These are phyloP conservation scores for Patella pellucida DNA, from an alignment of 2,888 invertebrate genomes.

Conservation along the genomic window DNA sequence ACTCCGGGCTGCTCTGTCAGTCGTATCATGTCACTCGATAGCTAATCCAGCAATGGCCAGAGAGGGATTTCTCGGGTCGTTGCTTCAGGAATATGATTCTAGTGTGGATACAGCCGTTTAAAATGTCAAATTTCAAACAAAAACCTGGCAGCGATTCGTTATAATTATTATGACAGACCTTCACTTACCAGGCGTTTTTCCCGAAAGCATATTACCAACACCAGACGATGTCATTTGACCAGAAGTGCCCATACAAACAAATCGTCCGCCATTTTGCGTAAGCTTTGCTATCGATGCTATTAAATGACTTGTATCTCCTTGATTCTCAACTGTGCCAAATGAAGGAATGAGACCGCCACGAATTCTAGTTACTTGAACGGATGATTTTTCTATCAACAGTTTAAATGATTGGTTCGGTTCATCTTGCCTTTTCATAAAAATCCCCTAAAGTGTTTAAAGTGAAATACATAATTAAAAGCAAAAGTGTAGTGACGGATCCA, in stretches of 20 bases:
- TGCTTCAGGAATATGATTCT: too few species aligned
- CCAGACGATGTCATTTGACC: constrained; percentile 39
- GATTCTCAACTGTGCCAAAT: constrained; percentile 16
- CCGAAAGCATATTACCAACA: constrained; percentile 19
- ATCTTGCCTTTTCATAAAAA: constrained; percentile 33
- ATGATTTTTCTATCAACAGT: constrained; percentile 57
- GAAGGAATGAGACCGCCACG: constrained; percentile 26
- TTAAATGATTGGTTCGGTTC: neutral
- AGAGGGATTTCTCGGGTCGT: too few species aligned
- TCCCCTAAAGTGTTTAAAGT: constrained; percentile 48
- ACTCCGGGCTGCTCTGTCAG: too few species aligned
- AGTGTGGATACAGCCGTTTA: too few species aligned
- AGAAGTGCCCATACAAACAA: constrained; percentile 53
- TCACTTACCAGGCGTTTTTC: constrained; percentile 29
- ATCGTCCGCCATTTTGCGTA: constrained; percentile 47
- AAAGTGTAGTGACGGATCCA: too few species aligned
- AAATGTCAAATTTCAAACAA: too few species aligned
- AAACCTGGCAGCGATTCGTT: too few species aligned
- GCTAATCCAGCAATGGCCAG: too few species aligned
- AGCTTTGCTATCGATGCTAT: constrained; percentile 46
- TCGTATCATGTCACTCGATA: too few species aligned
- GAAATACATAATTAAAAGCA: neutral
- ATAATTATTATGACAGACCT: too few species aligned
- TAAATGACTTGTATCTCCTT: constrained; percentile 41
- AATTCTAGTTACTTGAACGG: constrained; percentile 32